phyloP scores from a whole-genome alignment of 37 sponge, comb jelly and placozoan genomes.

The Tethya wilhelma region DNA sequence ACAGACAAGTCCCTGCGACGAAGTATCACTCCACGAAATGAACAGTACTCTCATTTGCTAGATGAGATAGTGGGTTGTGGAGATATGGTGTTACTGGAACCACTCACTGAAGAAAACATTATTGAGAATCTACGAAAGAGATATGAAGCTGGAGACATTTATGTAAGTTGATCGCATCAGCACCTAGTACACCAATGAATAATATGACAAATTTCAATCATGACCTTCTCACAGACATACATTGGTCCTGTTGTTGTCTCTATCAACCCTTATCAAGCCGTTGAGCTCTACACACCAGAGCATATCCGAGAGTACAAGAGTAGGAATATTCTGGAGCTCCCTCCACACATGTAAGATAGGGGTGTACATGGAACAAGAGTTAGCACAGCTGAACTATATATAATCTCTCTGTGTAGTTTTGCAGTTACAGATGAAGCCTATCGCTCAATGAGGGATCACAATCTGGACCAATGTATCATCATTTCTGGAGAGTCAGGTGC shows the following conservation, averaged over 20 bases:
- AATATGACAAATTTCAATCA: neutral
- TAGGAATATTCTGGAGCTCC: constrained; percentile 77
- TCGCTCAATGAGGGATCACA: constrained; percentile 76
- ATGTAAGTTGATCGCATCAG: constrained; percentile 57
- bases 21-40: constrained; percentile 7
- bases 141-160: constrained; percentile 70
- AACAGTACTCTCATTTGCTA: constrained; percentile 61
- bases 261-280: constrained; percentile 75
- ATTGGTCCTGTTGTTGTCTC: constrained; percentile 89
- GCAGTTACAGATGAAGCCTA: constrained; percentile 84
- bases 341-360: constrained; percentile 89
- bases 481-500: constrained; percentile 93
- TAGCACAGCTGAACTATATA: neutral
- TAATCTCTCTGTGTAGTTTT: constrained; percentile 44
- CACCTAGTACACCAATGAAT: neutral
- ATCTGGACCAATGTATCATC: constrained; percentile 86
- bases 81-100: constrained; percentile 86
- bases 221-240: constrained; percentile 71
- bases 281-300: constrained; percentile 70
- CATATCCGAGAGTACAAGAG: constrained; percentile 71
- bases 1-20: neutral
- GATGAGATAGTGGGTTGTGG: constrained; percentile 84
- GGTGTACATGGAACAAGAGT: neutral
- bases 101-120: constrained; percentile 71
- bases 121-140: constrained; percentile 73